Base-by-base conservation (phyloP, 2,797 vertebrate genomes). In the Phoeniculus purpureus region DNA sequence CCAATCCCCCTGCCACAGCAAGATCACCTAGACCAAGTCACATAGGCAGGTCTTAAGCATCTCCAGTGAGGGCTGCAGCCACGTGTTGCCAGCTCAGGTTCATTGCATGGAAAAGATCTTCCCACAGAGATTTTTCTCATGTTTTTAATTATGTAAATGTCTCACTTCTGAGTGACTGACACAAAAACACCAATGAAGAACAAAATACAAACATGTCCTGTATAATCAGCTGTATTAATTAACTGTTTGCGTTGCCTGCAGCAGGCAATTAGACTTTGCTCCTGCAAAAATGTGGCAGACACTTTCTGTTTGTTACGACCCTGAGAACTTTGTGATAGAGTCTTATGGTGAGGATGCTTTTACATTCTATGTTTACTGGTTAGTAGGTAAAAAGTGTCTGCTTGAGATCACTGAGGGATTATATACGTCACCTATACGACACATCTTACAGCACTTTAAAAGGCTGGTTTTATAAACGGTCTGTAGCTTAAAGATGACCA, bases 221-320 rank as follows among this genome's bases (percentile, higher is more conserved):
- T 52, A 64, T 13, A 84, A 89, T 55, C 43, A 78, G 81, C 51
- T 70, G 31, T 56, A 78, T 81, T 89, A 85, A 93, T 81, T 64
- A 92, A 82, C 48, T 56, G 31, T 71, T 91, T 81, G 59, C 52
- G 66, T 58, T 6, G 6, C n/a, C 89, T 93, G 82, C 73, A 91
- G 84, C 64, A 75, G 81, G 27, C 85, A 92, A 92, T 61, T 72
- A 94, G 72, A 17, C 43, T 72, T 37, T 32, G 11, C 20, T 91
- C 81, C 83, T 93, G 67, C 26, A 43, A 76, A 76, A 72, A 52
- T 26, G 21, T 13, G 21, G 68, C 72, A 81, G 65, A 32, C 65
- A 58, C 13, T 62, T 87, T 73, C 94, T 88, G 51, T 92, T 85
- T 90, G 29, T 83, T 90, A 84, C 51, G 40, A 94, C 91, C 81